Evolutionary conservation across 2,888 invertebrate species (phyloP).

Genomic region (Ferdinandea cuprea): DNA sequence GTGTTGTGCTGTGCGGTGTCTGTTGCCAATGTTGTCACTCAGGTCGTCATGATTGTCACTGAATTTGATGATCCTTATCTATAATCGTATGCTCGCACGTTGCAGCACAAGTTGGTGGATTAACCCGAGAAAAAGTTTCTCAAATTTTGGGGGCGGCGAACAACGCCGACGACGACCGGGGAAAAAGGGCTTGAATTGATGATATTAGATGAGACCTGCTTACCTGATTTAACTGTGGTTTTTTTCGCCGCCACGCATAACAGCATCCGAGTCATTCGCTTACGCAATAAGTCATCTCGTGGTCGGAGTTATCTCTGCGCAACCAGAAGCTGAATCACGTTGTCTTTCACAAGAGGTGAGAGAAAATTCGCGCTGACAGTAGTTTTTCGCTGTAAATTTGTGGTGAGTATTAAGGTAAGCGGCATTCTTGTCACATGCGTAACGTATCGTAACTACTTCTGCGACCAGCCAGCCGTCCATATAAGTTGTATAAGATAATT

Average conservation of each 20-base stretch:
- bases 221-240: conserved; percentile 46
- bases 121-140: conserved; percentile 49
- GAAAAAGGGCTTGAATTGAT: conserved; percentile 50
- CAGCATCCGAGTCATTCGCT: conserved; percentile 49
- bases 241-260: conserved; percentile 39
- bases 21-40: conserved; percentile 65
- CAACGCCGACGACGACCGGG: too few species aligned
- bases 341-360: conserved; percentile 69
- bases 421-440: conserved; percentile 58
- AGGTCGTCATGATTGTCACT: conserved; percentile 53
- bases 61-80: conserved; percentile 61
- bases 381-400: conserved; percentile 67
- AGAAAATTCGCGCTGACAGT: conserved; percentile 63
- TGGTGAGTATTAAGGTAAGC: conserved; percentile 61
- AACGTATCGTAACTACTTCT: background rate
- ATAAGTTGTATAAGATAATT: conserved; percentile 28
- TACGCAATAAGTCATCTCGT: conserved; percentile 70
- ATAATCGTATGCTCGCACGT: conserved; percentile 14
- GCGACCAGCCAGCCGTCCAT: background rate
- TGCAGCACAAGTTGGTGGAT: conserved; percentile 29
- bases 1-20: conserved; percentile 37
- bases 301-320: conserved; percentile 35
- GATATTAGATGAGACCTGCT: conserved; percentile 39
- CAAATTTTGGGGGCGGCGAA: conserved; percentile 36
- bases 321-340: conserved; percentile 72